Evolutionary conservation across 2,113 vertebrate genomes (phyloP).

Genomic region (Solenodon paradoxus): DNA sequence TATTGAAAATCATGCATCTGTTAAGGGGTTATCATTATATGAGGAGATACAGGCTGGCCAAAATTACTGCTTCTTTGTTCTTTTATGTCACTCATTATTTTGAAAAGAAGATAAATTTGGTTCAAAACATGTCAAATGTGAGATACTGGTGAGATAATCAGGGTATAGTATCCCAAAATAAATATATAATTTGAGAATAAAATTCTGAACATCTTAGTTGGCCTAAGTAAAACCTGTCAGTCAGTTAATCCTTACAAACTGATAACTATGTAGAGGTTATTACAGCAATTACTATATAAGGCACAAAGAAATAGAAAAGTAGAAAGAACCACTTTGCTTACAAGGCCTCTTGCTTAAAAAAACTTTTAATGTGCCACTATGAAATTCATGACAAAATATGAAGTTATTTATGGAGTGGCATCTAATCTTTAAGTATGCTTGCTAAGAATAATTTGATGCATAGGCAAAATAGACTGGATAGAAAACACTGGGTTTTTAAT

Average conservation of each 20-base stretch:
- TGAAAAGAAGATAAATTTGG: background rate
- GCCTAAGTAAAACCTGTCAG: background rate
- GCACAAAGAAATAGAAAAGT: background rate
- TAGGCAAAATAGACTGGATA: background rate
- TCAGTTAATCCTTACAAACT: background rate
- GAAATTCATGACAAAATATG: background rate
- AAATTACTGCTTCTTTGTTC: background rate
- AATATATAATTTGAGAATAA: background rate
- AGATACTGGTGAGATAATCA: background rate
- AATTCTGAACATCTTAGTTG: background rate
- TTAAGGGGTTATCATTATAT: background rate
- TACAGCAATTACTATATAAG: background rate
- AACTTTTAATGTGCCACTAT: background rate
- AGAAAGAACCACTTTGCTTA: background rate
- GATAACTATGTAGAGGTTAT: background rate
- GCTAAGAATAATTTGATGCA: background rate
- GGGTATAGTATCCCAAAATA: background rate
- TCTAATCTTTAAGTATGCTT: background rate
- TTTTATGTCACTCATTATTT: background rate
- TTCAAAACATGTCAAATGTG: background rate
- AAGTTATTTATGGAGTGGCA: slow-evolving; percentile 4
- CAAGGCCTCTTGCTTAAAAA: background rate
- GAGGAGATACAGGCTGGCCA: background rate
- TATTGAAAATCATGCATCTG: background rate
- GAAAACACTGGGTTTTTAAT: background rate